Evolutionary conservation across 2,888 invertebrate species (phyloP).

Genomic region (Ophion obscuratus): DNA sequence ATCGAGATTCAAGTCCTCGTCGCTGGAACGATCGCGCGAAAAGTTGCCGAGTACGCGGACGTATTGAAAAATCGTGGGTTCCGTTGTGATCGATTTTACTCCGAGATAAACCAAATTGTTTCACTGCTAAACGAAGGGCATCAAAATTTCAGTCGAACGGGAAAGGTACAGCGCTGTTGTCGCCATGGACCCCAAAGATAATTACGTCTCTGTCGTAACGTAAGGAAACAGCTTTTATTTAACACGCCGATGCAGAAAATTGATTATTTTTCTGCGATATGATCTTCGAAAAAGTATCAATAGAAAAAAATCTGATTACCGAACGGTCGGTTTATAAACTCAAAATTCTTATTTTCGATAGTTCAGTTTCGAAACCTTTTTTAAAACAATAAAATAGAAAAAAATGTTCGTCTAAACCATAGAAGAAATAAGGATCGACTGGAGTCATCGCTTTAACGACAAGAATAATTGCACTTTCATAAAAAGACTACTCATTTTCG

Average conservation of each 20-base stretch:
- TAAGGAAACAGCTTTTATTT: conserved; percentile 81
- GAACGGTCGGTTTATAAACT: not conserved
- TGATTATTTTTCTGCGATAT: not conserved
- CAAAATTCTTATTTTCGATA: not conserved
- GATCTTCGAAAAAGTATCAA: not conserved
- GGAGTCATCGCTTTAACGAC: not conserved
- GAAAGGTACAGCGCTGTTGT: conserved; percentile 87
- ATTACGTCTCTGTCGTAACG: conserved; percentile 89
- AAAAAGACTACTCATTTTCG: not conserved
- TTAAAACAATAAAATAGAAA: conserved; percentile 28
- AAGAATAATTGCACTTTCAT: conserved; percentile 15
- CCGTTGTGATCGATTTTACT: conserved; percentile 52
- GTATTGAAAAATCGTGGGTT: conserved; percentile 69
- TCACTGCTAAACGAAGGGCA: not conserved
- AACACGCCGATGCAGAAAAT: not conserved
- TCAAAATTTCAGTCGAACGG: conserved; percentile 78
- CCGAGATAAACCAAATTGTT: conserved; percentile 4
- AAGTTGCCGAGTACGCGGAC: conserved; percentile 58
- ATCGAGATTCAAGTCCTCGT: conserved; percentile 74
- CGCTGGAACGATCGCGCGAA: conserved; percentile 73
- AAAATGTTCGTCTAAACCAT: not conserved
- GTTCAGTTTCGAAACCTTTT: not conserved
- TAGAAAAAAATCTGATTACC: not conserved
- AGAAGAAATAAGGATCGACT: not conserved
- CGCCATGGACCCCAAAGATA: conserved; percentile 88